Evolutionary conservation across 2,888 invertebrate genomes (phyloP).

Genomic region (Neuroscelio doddi): DNA sequence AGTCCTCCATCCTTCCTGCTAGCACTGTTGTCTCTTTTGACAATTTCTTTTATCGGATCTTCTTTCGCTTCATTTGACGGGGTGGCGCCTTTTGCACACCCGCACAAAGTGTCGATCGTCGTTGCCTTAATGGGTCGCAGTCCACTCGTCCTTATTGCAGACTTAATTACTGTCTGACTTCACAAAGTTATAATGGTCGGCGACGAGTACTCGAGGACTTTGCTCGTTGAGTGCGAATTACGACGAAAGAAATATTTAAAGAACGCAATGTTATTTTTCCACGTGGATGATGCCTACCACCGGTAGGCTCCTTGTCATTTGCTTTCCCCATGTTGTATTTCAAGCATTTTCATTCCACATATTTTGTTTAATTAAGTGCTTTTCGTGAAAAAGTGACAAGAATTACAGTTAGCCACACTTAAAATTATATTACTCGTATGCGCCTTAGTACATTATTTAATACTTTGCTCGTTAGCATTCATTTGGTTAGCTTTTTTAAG

Average conservation of each 20-base stretch:
- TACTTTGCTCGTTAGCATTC: background rate
- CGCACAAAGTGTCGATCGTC: slow-evolving; percentile 69
- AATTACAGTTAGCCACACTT: slow-evolving; percentile 21
- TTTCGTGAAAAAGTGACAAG: slow-evolving; percentile 23
- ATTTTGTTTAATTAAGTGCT: slow-evolving; percentile 26
- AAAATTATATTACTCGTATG: slow-evolving; percentile 18
- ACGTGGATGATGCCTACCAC: slow-evolving; percentile 11
- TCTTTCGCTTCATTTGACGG: slow-evolving; percentile 69
- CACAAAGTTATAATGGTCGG: slow-evolving; percentile 70
- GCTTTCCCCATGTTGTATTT: slow-evolving; percentile 12
- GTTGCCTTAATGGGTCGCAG: slow-evolving; percentile 68
- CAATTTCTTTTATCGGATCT: slow-evolving; percentile 69
- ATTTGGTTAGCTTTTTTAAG: background rate
- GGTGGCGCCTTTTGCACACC: slow-evolving; percentile 64
- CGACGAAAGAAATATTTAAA: slow-evolving; percentile 41
- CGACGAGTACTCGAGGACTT: slow-evolving; percentile 56
- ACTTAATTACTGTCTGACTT: slow-evolving; percentile 72
- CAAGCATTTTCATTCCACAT: slow-evolving; percentile 4
- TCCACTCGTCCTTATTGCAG: slow-evolving; percentile 70
- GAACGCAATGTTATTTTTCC: slow-evolving; percentile 32
- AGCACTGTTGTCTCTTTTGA: slow-evolving; percentile 56
- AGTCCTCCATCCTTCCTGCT: slow-evolving; percentile 24
- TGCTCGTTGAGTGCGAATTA: slow-evolving; percentile 25
- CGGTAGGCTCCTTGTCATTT: slow-evolving; percentile 11
- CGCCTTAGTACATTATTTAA: slow-evolving; percentile 20